A percentile compares a stretch with the other conserved stretches of the same genome.
These are phyloP conservation scores for Ophiodon elongatus DNA, from an alignment of 2,113 vertebrate genomes.

Conservation along the genomic window DNA sequence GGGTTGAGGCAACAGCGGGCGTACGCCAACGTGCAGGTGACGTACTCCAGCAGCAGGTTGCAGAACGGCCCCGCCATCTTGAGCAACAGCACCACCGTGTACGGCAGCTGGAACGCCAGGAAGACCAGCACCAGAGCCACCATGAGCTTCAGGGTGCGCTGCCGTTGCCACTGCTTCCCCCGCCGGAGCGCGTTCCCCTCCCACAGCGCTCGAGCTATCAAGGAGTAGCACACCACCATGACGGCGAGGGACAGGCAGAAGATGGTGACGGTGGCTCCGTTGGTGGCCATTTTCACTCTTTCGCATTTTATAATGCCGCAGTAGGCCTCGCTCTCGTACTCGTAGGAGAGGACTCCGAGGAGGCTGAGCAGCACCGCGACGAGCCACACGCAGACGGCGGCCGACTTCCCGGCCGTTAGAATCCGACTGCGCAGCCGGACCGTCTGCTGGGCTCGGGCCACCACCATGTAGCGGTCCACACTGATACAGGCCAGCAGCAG, in stretches of 20 bases:
- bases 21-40: constrained; percentile 89
- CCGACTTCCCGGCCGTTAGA: constrained; percentile 68
- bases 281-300: constrained; percentile 79
- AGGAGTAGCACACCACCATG: constrained; percentile 89
- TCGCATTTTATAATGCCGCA: constrained; percentile 80
- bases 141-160: constrained; percentile 90
- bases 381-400: constrained; percentile 80
- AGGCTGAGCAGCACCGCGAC: constrained; percentile 86
- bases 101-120: constrained; percentile 90
- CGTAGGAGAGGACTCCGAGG: constrained; percentile 87
- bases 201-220: constrained; percentile 85
- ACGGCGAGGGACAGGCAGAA: constrained; percentile 88
- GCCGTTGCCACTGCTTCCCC: constrained; percentile 80
- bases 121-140: constrained; percentile 90
- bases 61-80: constrained; percentile 85
- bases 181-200: constrained; percentile 66
- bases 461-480: constrained; percentile 91
- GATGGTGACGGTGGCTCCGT: constrained; percentile 83
- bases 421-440: constrained; percentile 71
- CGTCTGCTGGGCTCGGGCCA: constrained; percentile 80
- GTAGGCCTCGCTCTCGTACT: background rate
- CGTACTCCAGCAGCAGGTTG: constrained; percentile 82
- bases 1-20: constrained; percentile 95
- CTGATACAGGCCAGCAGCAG: constrained; percentile 93
- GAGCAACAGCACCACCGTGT: constrained; percentile 87